Evolutionary conservation across 2,888 invertebrate species (phyloP).

Genomic region (Diplolepis rosae): DNA sequence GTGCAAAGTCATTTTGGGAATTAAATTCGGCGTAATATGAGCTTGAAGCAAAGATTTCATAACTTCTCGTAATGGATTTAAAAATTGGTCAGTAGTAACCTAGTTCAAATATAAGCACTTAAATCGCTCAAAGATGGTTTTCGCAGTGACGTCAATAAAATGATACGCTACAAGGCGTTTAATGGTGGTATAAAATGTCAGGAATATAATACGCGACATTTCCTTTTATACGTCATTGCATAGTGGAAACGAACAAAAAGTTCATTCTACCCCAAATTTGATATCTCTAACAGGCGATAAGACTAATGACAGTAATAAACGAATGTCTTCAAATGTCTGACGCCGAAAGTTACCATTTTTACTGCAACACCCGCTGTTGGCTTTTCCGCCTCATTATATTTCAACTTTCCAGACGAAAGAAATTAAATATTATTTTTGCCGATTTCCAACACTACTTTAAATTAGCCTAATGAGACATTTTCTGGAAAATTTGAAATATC

Average conservation of each 20-base stretch:
- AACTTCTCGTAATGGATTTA: not conserved
- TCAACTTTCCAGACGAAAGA: not conserved
- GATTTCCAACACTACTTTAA: not conserved
- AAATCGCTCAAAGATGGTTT: not conserved
- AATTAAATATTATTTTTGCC: slow-evolving; percentile 1
- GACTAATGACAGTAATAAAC: slow-evolving; percentile 22
- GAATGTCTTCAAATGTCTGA: slow-evolving; percentile 21
- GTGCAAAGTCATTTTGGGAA: not conserved
- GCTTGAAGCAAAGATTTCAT: not conserved
- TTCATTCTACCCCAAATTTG: not conserved
- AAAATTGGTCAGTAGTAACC: not conserved
- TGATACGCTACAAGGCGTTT: not conserved
- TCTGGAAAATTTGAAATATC: not conserved
- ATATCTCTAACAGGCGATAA: slow-evolving; percentile 13
- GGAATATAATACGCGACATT: not conserved
- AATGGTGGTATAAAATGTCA: not conserved
- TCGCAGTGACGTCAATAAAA: slow-evolving; percentile 6
- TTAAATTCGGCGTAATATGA: not conserved
- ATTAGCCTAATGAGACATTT: not conserved
- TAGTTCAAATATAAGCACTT: not conserved
- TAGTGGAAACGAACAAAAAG: not conserved
- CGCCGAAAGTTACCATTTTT: slow-evolving; percentile 22
- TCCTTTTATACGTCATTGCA: not conserved
- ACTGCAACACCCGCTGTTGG: not conserved
- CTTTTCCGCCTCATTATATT: slow-evolving; percentile 12